phyloP scores from a whole-genome alignment of 2,888 invertebrate species.

The Alitta virens region DNA sequence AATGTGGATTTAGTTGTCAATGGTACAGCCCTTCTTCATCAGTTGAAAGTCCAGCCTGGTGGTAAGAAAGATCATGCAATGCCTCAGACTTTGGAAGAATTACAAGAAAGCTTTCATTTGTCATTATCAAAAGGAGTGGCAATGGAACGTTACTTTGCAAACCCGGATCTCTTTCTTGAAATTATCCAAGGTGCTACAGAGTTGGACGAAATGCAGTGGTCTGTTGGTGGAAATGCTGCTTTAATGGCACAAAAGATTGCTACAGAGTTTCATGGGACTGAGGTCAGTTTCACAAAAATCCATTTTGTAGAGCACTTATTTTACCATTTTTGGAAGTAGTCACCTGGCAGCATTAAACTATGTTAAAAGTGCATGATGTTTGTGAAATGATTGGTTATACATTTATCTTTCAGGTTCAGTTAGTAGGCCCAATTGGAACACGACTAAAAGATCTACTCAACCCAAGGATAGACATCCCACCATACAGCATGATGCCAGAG shows the following conservation, averaged over 20 bases:
- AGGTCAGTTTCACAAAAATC: no score
- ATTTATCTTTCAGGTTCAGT: slow-evolving; percentile 47
- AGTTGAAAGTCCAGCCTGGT: background rate
- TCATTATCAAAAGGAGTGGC: background rate
- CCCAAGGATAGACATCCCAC: slow-evolving; percentile 50
- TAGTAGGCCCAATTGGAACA: slow-evolving; percentile 59
- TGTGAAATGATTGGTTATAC: background rate
- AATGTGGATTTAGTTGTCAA: background rate
- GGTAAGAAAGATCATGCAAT: background rate
- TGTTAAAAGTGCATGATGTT: background rate
- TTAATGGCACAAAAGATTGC: slow-evolving; percentile 58
- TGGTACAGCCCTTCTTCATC: background rate
- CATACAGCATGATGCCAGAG: slow-evolving; percentile 37
- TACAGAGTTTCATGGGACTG: slow-evolving; percentile 51
- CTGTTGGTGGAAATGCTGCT: slow-evolving; percentile 60
- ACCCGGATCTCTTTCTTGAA: background rate
- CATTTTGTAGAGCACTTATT: no score
- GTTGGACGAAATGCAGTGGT: slow-evolving; percentile 41
- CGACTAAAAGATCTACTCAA: slow-evolving; percentile 53
- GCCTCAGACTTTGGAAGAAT: background rate
- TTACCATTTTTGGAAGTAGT: background rate
- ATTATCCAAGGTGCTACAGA: background rate
- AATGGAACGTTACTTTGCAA: background rate
- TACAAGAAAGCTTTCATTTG: background rate
- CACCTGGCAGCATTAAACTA: background rate